These are phyloP conservation scores for Tanypteryx hageni DNA, from an alignment of 2,888 invertebrate genomes.

Conservation along the genomic window DNA sequence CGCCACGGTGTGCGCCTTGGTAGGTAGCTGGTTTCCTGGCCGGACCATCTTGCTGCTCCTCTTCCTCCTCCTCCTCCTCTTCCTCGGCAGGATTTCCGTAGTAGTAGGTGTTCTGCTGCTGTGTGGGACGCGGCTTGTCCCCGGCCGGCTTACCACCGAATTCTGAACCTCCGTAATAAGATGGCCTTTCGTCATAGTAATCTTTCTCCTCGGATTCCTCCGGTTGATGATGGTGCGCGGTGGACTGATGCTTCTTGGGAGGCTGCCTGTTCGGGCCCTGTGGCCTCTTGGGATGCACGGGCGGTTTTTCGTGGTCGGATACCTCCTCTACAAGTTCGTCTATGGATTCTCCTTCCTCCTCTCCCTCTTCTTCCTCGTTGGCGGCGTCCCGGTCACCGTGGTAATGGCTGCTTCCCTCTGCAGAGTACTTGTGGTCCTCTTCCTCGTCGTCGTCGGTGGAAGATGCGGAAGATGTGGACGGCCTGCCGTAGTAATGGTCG, in stretches of 20 bases:
- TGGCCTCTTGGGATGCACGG: conserved; percentile 36
- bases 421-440: conserved; percentile 29
- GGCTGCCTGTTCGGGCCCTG: conserved; percentile 3
- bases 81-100: conserved; percentile 71
- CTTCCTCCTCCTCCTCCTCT: conserved; percentile 67
- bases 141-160: conserved; percentile 16
- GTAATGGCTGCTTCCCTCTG: conserved; percentile 31
- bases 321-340: conserved; percentile 47
- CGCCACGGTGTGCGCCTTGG: conserved; percentile 23
- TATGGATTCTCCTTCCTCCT: conserved; percentile 45
- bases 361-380: conserved; percentile 27
- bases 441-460: neutral
- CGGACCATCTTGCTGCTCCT: conserved; percentile 64
- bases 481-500: conserved; percentile 38
- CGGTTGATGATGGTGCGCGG: neutral
- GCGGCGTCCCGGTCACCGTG: neutral
- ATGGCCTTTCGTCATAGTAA: conserved; percentile 31
- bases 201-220: neutral
- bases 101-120: conserved; percentile 71
- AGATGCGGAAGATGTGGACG: conserved; percentile 8
- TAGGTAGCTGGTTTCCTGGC: conserved; percentile 63
- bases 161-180: conserved; percentile 11
- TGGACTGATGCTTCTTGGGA: neutral
- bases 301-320: conserved; percentile 21
- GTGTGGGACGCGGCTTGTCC: conserved; percentile 27